Conservation (phyloP, 1,140 invertebrate species). For the Hypothenemus hampei region DNA sequence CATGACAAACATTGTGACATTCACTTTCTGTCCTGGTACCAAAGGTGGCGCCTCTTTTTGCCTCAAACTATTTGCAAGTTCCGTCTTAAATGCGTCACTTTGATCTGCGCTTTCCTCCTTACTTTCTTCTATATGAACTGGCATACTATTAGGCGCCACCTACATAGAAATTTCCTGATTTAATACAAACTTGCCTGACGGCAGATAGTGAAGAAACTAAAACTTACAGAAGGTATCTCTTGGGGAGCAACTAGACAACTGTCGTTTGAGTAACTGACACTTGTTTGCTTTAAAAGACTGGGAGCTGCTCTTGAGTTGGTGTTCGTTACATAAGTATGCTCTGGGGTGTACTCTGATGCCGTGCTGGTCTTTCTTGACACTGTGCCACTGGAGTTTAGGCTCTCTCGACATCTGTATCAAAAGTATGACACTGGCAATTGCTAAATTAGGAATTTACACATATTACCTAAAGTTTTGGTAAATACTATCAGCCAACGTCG, state of each 20-base stretch:
- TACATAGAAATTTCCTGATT: no score
- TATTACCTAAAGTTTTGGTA: slow-evolving; percentile 34
- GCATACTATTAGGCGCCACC: no score
- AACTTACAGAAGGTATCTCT: slow-evolving; percentile 10
- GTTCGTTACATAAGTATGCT: slow-evolving; percentile 46
- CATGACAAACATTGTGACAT: slow-evolving; percentile 39
- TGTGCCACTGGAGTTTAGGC: slow-evolving; percentile 48
- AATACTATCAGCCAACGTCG: slow-evolving; percentile 39
- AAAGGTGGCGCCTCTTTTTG: slow-evolving; percentile 33
- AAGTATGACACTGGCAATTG: background rate
- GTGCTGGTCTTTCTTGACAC: slow-evolving; percentile 52
- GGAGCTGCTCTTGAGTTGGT: slow-evolving; percentile 8
- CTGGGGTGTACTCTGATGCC: slow-evolving; percentile 52
- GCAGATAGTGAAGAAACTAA: no score
- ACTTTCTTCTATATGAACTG: background rate
- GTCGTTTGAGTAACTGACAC: slow-evolving; percentile 31
- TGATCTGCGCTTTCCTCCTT: slow-evolving; percentile 21
- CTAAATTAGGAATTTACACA: background rate
- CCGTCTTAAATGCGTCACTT: slow-evolving; percentile 32
- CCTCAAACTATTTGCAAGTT: slow-evolving; percentile 36
- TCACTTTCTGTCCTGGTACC: slow-evolving; percentile 39
- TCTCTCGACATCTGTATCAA: slow-evolving; percentile 42
- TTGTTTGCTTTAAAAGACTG: slow-evolving; percentile 26
- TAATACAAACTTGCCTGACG: no score
- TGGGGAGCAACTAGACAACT: slow-evolving; percentile 18